Conservation (phyloP, 1,140 invertebrate species). For the Gryon sp. region DNA sequence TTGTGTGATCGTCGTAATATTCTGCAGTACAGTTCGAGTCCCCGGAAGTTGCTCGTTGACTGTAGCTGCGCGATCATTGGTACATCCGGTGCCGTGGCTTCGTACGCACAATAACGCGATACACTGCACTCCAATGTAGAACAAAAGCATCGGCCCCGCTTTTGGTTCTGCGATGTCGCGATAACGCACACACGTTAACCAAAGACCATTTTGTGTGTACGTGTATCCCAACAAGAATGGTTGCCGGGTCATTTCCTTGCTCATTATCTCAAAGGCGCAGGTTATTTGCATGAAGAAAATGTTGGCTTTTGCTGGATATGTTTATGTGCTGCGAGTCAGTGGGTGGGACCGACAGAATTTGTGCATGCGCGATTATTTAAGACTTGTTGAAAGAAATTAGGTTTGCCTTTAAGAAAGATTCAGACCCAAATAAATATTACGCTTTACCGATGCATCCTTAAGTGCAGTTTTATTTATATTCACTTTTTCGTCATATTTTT, state of each 20-base stretch:
- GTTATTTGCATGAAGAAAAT: slow-evolving; percentile 42
- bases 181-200: slow-evolving; percentile 27
- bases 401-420: background rate
- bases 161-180: slow-evolving; percentile 45
- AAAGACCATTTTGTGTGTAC: slow-evolving; percentile 1
- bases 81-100: slow-evolving; percentile 75
- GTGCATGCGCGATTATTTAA: slow-evolving; percentile 25
- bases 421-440: background rate
- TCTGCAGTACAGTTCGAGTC: slow-evolving; percentile 67
- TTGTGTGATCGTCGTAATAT: slow-evolving; percentile 75
- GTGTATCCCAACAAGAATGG: slow-evolving; percentile 26
- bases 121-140: slow-evolving; percentile 71
- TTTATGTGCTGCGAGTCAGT: slow-evolving; percentile 13
- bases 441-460: no score
- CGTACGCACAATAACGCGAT: slow-evolving; percentile 64
- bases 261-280: slow-evolving; percentile 43
- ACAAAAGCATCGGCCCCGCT: slow-evolving; percentile 67
- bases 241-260: slow-evolving; percentile 40
- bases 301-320: slow-evolving; percentile 15
- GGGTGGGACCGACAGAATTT: slow-evolving; percentile 6
- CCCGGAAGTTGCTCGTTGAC: slow-evolving; percentile 78
- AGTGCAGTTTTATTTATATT: no score
- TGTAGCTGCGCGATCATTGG: slow-evolving; percentile 74
- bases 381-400: slow-evolving; percentile 14
- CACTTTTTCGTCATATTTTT: no score